phyloP scores from a whole-genome alignment of 2,797 vertebrate species.

The Eulemur albifrons region DNA sequence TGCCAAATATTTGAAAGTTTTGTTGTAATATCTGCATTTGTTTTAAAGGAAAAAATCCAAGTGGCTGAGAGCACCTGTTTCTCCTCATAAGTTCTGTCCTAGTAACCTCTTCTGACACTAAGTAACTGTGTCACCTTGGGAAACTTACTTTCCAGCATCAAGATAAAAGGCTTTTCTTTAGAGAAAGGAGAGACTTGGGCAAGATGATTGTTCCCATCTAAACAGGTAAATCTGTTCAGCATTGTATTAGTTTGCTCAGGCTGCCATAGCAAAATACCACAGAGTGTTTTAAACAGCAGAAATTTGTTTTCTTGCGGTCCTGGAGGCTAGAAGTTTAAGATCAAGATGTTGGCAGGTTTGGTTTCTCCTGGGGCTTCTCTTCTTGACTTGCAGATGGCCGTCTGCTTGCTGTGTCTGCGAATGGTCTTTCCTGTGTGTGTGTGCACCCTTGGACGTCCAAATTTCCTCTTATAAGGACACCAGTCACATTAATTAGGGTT shows the following conservation, averaged over 20 bases:
- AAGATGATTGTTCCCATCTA: background rate
- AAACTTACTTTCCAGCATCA: background rate
- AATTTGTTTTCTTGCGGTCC: background rate
- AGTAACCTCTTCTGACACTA: background rate
- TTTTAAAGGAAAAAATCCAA: background rate
- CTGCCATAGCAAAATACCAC: background rate
- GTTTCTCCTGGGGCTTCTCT: background rate
- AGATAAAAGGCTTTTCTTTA: background rate
- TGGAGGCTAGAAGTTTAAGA: background rate
- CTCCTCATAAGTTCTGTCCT: background rate
- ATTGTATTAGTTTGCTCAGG: background rate
- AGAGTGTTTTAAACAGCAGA: background rate
- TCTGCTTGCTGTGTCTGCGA: background rate
- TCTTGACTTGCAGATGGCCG: too few relatives aligned
- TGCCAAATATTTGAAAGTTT: background rate
- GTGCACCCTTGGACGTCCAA: rapidly evolving
- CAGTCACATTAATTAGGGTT: background rate
- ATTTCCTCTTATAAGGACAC: background rate
- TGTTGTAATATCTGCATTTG: background rate
- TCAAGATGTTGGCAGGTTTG: background rate
- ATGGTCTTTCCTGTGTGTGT: background rate
- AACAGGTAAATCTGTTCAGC: background rate
- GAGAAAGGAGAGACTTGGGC: background rate
- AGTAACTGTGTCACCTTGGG: background rate
- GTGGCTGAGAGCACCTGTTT: background rate